Evolutionary conservation across 1,140 invertebrate species (phyloP), one percentile per base, ranked within the genome.

Genomic region (Delia radicum): DNA sequence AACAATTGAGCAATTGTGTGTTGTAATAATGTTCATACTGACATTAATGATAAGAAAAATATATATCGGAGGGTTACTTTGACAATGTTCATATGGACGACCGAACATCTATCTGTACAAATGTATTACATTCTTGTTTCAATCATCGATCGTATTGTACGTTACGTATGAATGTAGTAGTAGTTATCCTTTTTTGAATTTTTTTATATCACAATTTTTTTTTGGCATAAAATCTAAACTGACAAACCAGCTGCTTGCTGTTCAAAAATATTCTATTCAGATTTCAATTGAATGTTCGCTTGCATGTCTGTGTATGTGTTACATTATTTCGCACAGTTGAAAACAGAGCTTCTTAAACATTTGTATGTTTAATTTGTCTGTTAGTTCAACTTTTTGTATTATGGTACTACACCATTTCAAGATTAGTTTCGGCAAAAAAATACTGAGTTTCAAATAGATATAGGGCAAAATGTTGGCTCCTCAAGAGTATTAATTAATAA

Each of bases 1-100:
- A 55, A 55, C 48, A 55, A 55, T 55, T 55, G 48, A 55, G 18
- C 48, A 55, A 55, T 55, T 55, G 48, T 55, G 48, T 55, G n/a
- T 24, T 55, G 48, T 7, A 18, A 55, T 37, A 37, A 42, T 42
- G 12, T 42, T 21, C 48, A 55, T 21, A 55, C 18, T 7, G 5
- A 55, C 48, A 21, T n/a, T 48, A 5, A 18, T 55, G 3, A 55
- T 8, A 42, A 0, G 37, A 42, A 42, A 33, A 10, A 33, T 4
- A 33, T 33, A 33, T 12, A 13, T 42, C 37, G 10, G n/a, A 15
- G 6, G 37, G 37, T 42, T 42, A 15, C 37, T 15, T 42, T 15
- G n/a, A 42, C n/a, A 42, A 42, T 42, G 12, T 42, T 42, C 37
- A 42, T 42, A 42, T 15, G 12, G n/a, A 42, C 37, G 37, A 42